These are phyloP conservation scores for Leptinotarsa tumamoca DNA, from an alignment of 2,888 invertebrate species.

Conservation along the genomic window DNA sequence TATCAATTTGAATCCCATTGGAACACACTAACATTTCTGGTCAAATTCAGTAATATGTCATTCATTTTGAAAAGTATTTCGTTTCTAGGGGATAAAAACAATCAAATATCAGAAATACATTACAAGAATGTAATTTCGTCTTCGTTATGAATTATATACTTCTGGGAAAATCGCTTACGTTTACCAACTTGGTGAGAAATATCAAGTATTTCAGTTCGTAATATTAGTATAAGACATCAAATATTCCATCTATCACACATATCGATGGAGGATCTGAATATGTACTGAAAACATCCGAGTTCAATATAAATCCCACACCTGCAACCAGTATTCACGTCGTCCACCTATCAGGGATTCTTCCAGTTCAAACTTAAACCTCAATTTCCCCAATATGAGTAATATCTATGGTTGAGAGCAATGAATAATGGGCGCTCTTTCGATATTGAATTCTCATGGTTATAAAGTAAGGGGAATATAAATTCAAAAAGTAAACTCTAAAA, in stretches of 20 bases:
- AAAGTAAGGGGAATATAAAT: constrained; percentile 35
- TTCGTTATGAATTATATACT: too few species aligned
- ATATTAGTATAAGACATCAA: too few species aligned
- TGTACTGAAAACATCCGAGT: background rate
- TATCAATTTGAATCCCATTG: too few species aligned
- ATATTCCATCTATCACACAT: background rate
- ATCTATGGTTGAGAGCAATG: constrained; percentile 26
- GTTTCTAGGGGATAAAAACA: too few species aligned
- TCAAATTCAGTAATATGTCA: too few species aligned
- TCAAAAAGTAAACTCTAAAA: constrained; percentile 26
- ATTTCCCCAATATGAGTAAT: constrained; percentile 33
- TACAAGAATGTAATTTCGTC: too few species aligned
- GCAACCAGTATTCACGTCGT: background rate
- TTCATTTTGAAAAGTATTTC: too few species aligned
- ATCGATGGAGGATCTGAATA: background rate
- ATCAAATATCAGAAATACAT: too few species aligned
- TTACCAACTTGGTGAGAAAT: too few species aligned
- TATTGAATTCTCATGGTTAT: constrained; percentile 42
- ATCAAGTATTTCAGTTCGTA: too few species aligned
- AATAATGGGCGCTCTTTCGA: constrained; percentile 37
- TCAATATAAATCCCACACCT: constrained; percentile 4
- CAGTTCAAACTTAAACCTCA: constrained; percentile 26
- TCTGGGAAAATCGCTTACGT: too few species aligned
- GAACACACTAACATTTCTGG: too few species aligned
- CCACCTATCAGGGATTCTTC: constrained; percentile 23